Evolutionary conservation across 2,888 invertebrate genomes (phyloP), one percentile per base, ranked within the genome.

Genomic region (Abrostola tripartita): DNA sequence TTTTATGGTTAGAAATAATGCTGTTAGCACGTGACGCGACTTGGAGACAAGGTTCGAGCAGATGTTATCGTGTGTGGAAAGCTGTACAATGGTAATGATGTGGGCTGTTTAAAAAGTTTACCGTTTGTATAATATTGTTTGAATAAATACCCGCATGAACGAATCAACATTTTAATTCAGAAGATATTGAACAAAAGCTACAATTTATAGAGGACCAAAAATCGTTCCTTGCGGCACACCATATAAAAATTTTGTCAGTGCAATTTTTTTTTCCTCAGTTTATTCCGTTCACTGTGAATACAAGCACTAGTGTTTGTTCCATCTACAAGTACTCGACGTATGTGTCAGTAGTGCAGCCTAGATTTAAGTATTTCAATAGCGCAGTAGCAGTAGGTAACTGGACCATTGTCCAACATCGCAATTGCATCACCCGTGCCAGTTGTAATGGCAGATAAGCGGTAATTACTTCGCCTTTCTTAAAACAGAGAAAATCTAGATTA

Each of bases 351-450:
- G 7, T 5, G 8, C 66, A 66, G 47, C 61, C 70, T 69, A 74
- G 58, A 57, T 68, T 52, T 52, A 72, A 73, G 54, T 69, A 36
- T 68, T 73, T 64, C 65, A 71, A 68, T 68, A 73, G 40, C 57
- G 38, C 50, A 50, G 35, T 50, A 41, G 37, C 8, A 52, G 55
- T 37, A 50, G 35, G 35, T 51, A 61, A 68, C 60, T 54, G 37
- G 60, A 58, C 42, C 38, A 65, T 73, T 72, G 69, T 71, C 60
- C 68, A 68, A 68, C 68, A 49, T 14, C 42, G 14, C 41, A 36
- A 58, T 72, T 72, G 74, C 74, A 54, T 47, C 58, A 55, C 41
- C 55, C 61, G 71, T 8, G 35, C 74, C 41, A 73, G 36, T 58
- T 73, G 10, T 58, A 52, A n/a, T 47, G 37, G 24, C 38, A 71